phyloP scores from a whole-genome alignment of 2,113 vertebrate species.

The Manacus vitellinus region DNA sequence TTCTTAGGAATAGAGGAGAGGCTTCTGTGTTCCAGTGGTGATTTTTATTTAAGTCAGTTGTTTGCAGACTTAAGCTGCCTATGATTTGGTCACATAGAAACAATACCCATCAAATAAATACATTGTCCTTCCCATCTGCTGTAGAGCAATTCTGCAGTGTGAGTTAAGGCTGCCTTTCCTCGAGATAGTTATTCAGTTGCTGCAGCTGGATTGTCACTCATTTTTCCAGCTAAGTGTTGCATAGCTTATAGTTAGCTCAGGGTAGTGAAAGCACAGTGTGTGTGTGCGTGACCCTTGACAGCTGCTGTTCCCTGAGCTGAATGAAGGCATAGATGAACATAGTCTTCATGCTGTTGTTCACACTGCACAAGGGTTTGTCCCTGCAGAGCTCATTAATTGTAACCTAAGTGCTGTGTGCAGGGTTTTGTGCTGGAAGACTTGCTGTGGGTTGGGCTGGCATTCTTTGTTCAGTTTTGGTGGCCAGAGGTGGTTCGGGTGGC shows the following conservation, averaged over 20 bases:
- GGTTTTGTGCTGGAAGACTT: background rate
- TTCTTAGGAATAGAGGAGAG: background rate
- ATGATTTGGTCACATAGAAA: background rate
- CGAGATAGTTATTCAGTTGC: background rate
- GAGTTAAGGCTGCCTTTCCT: background rate
- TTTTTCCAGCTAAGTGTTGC: background rate
- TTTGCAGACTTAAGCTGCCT: background rate
- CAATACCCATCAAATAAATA: background rate
- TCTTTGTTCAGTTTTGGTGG: background rate
- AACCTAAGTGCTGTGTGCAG: background rate
- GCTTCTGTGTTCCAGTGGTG: background rate
- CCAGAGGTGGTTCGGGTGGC: background rate
- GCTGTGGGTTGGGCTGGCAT: background rate
- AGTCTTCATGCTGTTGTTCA: background rate
- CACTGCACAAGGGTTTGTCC: background rate
- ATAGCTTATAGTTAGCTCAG: background rate
- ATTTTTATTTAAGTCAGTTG: background rate
- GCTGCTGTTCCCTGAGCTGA: background rate
- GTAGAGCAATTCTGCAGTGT: background rate
- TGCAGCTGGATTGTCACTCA: conserved; percentile 31
- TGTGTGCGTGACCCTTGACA: background rate
- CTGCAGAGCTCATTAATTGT: background rate
- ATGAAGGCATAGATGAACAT: background rate
- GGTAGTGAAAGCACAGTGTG: background rate
- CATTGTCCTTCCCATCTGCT: background rate